These are phyloP conservation scores for Himalopsyche phryganea DNA, from an alignment of 1,140 invertebrate genomes.

Conservation along the genomic window DNA sequence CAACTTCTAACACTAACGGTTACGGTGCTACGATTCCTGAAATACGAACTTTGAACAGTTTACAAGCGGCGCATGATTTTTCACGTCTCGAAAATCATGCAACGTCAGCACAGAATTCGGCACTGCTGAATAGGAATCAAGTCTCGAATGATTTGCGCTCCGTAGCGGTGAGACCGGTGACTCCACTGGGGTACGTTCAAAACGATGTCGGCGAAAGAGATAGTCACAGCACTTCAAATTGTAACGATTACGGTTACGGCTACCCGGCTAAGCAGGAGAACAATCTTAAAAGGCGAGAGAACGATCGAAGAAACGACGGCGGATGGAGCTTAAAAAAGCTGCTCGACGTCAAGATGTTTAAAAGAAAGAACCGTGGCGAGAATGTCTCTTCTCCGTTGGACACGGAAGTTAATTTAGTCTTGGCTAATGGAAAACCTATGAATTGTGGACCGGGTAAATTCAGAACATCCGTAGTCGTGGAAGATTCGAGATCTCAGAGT, in stretches of 20 bases:
- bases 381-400: constrained; percentile 44
- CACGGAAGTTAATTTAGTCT: constrained; percentile 54
- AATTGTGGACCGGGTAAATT: constrained; percentile 26
- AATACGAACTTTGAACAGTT: background rate
- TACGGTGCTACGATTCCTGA: constrained; percentile 45
- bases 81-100: constrained; percentile 7
- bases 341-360: constrained; percentile 27
- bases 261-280: constrained; percentile 42
- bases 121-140: constrained; percentile 6
- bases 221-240: constrained; percentile 37
- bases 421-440: constrained; percentile 35
- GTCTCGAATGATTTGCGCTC: constrained; percentile 38
- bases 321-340: constrained; percentile 21
- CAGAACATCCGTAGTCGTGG: constrained; percentile 26
- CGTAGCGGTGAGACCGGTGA: constrained; percentile 45
- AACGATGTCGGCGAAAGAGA: constrained; percentile 61
- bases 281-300: constrained; percentile 43
- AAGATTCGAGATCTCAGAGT: constrained; percentile 21
- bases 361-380: constrained; percentile 17
- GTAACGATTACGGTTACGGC: constrained; percentile 54
- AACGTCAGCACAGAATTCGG: constrained; percentile 1
- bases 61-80: constrained; percentile 26
- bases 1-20: constrained; percentile 26
- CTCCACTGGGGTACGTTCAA: constrained; percentile 70
- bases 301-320: background rate